Base-by-base conservation (phyloP, 2,797 vertebrate species). In the Diceros bicornis region DNA sequence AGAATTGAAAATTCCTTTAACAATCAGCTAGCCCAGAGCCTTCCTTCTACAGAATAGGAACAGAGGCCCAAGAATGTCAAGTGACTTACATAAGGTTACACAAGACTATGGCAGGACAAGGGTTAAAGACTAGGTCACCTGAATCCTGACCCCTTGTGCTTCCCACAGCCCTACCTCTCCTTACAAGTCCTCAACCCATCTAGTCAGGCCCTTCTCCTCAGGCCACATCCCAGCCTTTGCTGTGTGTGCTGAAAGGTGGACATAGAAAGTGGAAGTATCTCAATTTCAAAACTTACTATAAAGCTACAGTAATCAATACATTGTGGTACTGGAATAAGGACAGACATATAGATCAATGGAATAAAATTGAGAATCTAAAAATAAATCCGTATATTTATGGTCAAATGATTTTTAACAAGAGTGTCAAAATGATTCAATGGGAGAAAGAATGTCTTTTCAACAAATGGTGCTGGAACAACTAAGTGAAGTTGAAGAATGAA, bases 401-500 rank as follows among this genome's bases (percentile, higher is more conserved):
- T 27, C 62, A 66, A 52, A 32, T 21, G 14, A 18, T 66, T 89
- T 75, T 64, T 89, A 83, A 41, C 55, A 77, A 88, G 47, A 75
- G 8, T 52, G 27, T 21, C n/a, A 77, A 83, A 93, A 66, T 17
- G 59, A 41, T 64, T 78, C 50, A 52, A 1, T 84, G 47, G 32
- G 37, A 21, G 6, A 21, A 87, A 88, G 59, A 59, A 64, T 27
- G 6, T 74, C 59, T 87, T 87, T 81, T 57, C 55, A 89, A 93
- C 50, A 78, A 92, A 41, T 68, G 21, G 6, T 64, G 7, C 14
- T 29, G 25, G 18, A 72, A 52, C 50, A 95, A 75, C 34, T 50
- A 86, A 82, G 72, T 57, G 23, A 87, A 84, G 66, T 50, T 93
- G 55, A 91, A 89, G 68, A 93, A 59, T 66, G 10, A 89, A 85